Evolutionary conservation across 2,797 vertebrate species (phyloP).

Genomic region (Geotrypetes seraphini): DNA sequence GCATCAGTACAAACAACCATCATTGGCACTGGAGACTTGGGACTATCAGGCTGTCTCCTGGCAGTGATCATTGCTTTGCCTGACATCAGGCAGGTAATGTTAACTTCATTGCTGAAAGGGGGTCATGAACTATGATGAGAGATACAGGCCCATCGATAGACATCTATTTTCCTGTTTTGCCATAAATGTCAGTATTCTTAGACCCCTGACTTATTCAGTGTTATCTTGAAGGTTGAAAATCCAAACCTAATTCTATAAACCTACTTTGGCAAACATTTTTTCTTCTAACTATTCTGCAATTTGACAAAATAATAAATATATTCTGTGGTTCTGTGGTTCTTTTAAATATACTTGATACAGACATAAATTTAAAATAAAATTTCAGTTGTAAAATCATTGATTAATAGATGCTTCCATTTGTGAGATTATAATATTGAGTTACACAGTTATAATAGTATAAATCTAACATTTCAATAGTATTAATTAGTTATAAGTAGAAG

Average conservation of each 20-base stretch:
- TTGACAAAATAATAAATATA: not conserved
- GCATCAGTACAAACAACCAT: slow-evolving; percentile 62
- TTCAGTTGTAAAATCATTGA: too few species aligned
- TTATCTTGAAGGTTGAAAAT: slow-evolving; percentile 68
- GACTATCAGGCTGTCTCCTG: slow-evolving; percentile 66
- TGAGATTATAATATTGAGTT: too few species aligned
- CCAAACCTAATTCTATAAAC: slow-evolving; percentile 59
- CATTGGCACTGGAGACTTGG: slow-evolving; percentile 59
- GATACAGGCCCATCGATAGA: slow-evolving; percentile 69
- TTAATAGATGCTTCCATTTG: too few species aligned
- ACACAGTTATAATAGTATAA: too few species aligned
- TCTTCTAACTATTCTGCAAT: slow-evolving; percentile 36
- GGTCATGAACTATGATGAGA: slow-evolving; percentile 66
- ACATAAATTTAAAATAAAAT: too few species aligned
- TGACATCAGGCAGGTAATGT: slow-evolving; percentile 63
- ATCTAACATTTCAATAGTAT: too few species aligned
- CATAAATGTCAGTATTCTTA: slow-evolving; percentile 52
- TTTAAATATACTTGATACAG: too few species aligned
- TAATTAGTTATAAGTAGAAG: too few species aligned
- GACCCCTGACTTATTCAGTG: slow-evolving; percentile 54
- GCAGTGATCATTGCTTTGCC: slow-evolving; percentile 48
- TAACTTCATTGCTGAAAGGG: slow-evolving; percentile 66
- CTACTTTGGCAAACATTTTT: slow-evolving; percentile 51
- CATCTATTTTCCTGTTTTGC: slow-evolving; percentile 67
- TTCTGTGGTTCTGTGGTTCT: too few species aligned